These are phyloP conservation scores for Poecilus cupreus DNA, from an alignment of 2,888 invertebrate species.

Conservation along the genomic window DNA sequence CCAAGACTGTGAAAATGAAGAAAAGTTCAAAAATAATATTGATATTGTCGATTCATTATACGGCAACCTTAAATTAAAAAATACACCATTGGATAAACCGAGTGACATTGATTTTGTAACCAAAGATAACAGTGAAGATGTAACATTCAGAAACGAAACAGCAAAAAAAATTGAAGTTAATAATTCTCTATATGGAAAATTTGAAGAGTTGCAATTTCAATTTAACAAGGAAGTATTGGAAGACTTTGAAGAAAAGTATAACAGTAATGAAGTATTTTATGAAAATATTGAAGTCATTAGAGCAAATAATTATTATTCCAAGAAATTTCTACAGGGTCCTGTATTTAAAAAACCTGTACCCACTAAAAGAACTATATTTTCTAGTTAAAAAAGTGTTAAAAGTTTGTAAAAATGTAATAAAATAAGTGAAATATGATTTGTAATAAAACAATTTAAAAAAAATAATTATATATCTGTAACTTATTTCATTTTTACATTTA, in stretches of 20 bases:
- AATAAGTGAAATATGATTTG: background rate
- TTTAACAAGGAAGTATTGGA: background rate
- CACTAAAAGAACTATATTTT: background rate
- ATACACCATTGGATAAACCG: background rate
- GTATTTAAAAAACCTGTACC: background rate
- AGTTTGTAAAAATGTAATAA: background rate
- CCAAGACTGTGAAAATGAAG: too few species aligned
- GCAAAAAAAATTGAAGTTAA: background rate
- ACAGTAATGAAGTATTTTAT: background rate
- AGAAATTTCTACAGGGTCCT: background rate
- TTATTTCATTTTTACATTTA: too few species aligned
- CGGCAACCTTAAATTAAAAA: background rate
- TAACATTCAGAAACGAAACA: background rate
- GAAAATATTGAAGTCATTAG: constrained; percentile 3
- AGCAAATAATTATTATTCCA: constrained; percentile 25
- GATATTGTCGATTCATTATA: background rate
- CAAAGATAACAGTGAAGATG: background rate
- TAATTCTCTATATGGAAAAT: background rate
- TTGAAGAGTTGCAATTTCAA: background rate
- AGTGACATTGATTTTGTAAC: background rate
- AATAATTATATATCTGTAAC: too few species aligned
- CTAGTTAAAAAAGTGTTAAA: background rate
- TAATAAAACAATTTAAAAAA: background rate
- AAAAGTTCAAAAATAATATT: too few species aligned
- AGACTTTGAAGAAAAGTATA: background rate